Conservation (phyloP, 1,140 invertebrate genomes). For the Babylonia areolata region DNA sequence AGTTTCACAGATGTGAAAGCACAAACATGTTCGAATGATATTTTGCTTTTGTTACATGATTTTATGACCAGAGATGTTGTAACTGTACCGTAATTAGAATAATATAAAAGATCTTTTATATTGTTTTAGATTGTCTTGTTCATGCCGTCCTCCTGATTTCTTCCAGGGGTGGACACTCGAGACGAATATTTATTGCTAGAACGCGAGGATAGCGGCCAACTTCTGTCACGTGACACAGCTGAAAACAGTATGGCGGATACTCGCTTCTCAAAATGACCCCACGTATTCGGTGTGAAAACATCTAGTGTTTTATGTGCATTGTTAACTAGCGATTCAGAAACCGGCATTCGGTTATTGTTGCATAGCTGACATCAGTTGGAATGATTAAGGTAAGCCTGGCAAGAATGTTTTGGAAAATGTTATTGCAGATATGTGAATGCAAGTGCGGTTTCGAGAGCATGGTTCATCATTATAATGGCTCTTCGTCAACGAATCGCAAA, state of each 20-base stretch:
- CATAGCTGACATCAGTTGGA: background rate
- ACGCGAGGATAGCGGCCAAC: background rate
- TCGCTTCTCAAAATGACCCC: background rate
- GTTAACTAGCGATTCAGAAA: background rate
- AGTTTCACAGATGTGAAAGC: too few relatives aligned
- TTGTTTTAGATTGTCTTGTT: too few relatives aligned
- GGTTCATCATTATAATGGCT: background rate
- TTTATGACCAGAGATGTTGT: too few relatives aligned
- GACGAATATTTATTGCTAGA: background rate
- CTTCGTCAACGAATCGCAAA: background rate
- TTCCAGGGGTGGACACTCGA: background rate
- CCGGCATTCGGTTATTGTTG: background rate
- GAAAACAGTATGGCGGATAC: constrained; percentile 15
- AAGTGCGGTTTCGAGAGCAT: background rate
- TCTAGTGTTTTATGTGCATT: background rate
- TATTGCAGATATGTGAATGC: background rate
- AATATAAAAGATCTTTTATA: too few relatives aligned
- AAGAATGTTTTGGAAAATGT: background rate
- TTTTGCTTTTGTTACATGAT: too few relatives aligned
- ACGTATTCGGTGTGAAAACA: background rate
- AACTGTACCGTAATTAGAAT: too few relatives aligned
- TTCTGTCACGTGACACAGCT: constrained; percentile 4
- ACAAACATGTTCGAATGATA: too few relatives aligned
- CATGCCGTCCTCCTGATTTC: too few relatives aligned
- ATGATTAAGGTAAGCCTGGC: constrained; percentile 13